Base-by-base conservation (phyloP, 2,797 vertebrate genomes). In the Poliocrania exsul region DNA sequence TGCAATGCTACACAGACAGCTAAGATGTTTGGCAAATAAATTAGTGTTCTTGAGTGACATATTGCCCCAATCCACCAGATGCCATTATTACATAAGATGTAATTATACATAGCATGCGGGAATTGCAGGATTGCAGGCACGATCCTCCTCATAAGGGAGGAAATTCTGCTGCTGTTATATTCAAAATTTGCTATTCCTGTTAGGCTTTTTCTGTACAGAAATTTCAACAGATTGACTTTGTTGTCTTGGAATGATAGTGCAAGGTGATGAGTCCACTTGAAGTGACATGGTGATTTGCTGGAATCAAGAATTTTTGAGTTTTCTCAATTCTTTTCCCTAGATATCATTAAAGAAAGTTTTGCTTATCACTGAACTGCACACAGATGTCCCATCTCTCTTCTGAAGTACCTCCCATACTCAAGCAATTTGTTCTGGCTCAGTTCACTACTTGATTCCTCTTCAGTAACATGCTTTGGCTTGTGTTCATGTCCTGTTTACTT, bases 11-110 rank as follows among this genome's bases (percentile, higher is more conserved):
- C 38, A 71, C 49, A 87, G 37, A 53, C 16, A 57, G 37, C 47
- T 56, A 56, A 71, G 70, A 78, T 67, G 18, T 82, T 95, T 91
- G 67, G 90, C 67, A 94, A 73, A 81, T 53, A 89, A 69, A 61
- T 84, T 38, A 84, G n/a, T 61, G 38, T 2, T 85, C 58, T 70
- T 50, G 42, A 84, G 38, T 80, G 66, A 82, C 29, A 65, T 79
- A 87, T 75, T 87, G 71, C n/a, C 51, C 38, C 54, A 79, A 7
- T 69, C 49, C 9, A 40, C 62, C 66, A 86, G 78, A 75, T 92
- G n/a, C 53, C 71, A 69, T 95, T 91, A 65, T 79, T 91, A 75
- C 38, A 13, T 69, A 84, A 75, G 24, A 10, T 53, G 26, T 33
- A 77, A 86, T 84, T 79, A 74, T 46, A 46, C 46, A 16, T 71